Conservation (phyloP, 2,888 invertebrate genomes). For the Drepana falcataria region DNA sequence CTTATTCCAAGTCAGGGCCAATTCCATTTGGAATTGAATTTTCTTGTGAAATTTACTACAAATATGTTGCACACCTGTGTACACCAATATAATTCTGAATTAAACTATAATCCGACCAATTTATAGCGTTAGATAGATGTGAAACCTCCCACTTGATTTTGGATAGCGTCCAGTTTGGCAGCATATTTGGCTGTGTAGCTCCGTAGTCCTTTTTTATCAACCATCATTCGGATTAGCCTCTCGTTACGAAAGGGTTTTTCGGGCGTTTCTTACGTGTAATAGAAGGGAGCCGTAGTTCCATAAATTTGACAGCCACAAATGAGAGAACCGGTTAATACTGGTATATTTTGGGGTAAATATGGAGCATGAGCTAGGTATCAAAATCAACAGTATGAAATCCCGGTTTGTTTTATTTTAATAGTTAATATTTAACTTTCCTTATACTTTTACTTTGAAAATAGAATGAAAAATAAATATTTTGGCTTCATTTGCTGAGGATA, state of each 20-base stretch:
- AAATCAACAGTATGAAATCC: no score
- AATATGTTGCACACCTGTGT: slow-evolving; percentile 10
- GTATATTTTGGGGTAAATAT: no score
- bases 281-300: neutral
- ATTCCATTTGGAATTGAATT: neutral
- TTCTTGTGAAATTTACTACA: slow-evolving; percentile 3
- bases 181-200: slow-evolving; percentile 44
- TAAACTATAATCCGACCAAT: slow-evolving; percentile 49
- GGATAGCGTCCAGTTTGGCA: slow-evolving; percentile 55
- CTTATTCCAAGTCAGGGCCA: neutral
- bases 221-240: slow-evolving; percentile 27
- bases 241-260: slow-evolving; percentile 11
- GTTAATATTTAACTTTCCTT: no score
- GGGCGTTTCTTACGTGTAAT: neutral
- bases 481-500: no score
- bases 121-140: slow-evolving; percentile 44
- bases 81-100: slow-evolving; percentile 30
- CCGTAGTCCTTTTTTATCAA: slow-evolving; percentile 41
- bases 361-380: no score
- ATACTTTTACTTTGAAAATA: no score
- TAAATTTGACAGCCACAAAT: no score
- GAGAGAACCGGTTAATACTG: no score
- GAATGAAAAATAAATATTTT: no score
- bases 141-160: slow-evolving; percentile 40
- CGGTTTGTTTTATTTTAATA: no score